Evolutionary conservation across 2,888 invertebrate species (phyloP), one percentile per base, ranked within the genome.

Genomic region (Heteropelma amictum): DNA sequence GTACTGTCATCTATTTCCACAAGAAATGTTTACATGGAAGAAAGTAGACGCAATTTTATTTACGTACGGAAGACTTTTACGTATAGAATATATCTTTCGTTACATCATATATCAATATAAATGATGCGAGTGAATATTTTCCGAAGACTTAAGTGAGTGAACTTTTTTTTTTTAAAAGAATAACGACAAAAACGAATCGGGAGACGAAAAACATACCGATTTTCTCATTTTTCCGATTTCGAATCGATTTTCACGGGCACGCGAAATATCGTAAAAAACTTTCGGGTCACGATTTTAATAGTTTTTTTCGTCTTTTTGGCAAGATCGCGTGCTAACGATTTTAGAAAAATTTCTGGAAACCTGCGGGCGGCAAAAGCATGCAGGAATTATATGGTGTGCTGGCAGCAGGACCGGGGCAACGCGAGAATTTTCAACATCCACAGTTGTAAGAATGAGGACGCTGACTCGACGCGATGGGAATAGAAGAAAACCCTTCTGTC

Each of bases 401-500:
- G n/a, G 26, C 12, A 21, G 10, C 26, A 19, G 38, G n/a, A 21
- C 17, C 12, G 35, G 12, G 35, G 61, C 45, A 38, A 49, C 56
- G 68, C 68, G 65, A 65, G 69, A 70, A 74, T 74, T 74, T 65
- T 74, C 69, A 74, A 70, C 69, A 64, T 47, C 69, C 60, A n/a
- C n/a, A 65, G 74, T 60, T 74, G 70, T 65, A 74, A 74, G 70
- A 74, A 74, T 70, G 74, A 74, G 74, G 60, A 70, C 69, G 69
- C 74, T 74, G 74, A 74, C 74, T 74, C 74, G 65, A 65, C 74
- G 69, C 47, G 69, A 65, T 65, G 69, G 65, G 60, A 65, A 74
- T 40, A 65, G 69, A 65, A 45, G 35, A 65, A 60, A 45, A 51
- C 42, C 58, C 64, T 23, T 30, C 42, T 19, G 30, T 30, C 58